Conservation (phyloP, 2,888 invertebrate genomes). For the Lysandra bellargus region DNA sequence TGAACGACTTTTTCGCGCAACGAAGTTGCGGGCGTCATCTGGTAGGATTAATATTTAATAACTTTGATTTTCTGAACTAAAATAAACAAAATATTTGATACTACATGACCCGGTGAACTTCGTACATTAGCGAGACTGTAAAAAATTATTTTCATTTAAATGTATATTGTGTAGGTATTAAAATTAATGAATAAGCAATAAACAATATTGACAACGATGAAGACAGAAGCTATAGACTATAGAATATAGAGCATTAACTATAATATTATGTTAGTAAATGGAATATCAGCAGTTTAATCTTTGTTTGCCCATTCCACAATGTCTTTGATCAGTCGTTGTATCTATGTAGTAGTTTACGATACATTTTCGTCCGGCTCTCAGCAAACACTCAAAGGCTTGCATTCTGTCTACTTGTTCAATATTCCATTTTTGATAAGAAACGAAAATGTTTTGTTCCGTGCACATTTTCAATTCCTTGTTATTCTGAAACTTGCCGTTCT, state of each 20-base stretch:
- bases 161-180: no score
- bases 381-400: slow-evolving; percentile 16
- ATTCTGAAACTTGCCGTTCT: not conserved
- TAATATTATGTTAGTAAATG: not conserved
- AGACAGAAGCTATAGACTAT: no score
- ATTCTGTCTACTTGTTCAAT: slow-evolving; percentile 17
- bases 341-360: not conserved
- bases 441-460: slow-evolving; percentile 1
- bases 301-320: not conserved
- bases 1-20: no score
- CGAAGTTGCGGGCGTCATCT: no score
- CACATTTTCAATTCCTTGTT: not conserved
- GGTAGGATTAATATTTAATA: no score
- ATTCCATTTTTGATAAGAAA: slow-evolving; percentile 20
- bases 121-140: no score
- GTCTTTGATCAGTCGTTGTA: not conserved
- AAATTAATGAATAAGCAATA: no score
- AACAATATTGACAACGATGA: no score
- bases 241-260: not conserved
- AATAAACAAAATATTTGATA: no score
- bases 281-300: slow-evolving; percentile 1
- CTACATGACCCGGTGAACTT: no score
- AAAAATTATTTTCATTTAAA: no score
- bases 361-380: slow-evolving; percentile 2
- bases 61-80: no score